Evolutionary conservation across 2,797 vertebrate species (phyloP).

Genomic region (Malurus splendens): DNA sequence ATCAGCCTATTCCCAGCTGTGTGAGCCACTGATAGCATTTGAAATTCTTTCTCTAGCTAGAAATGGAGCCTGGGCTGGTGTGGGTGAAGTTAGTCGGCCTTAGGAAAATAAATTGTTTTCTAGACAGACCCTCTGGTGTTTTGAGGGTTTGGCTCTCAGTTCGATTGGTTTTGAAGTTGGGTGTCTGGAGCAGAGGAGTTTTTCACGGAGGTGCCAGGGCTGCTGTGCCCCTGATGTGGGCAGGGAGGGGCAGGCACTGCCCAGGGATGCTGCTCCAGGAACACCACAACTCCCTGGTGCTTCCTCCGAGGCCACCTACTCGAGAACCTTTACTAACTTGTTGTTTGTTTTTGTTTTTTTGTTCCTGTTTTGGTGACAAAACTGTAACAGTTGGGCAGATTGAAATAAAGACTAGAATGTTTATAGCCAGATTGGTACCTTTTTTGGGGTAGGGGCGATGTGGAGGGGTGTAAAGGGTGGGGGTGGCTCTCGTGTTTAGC

Average conservation of each 20-base stretch:
- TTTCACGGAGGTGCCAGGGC: background rate
- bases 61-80: background rate
- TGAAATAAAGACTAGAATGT: conserved; percentile 61
- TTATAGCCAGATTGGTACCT: conserved; percentile 49
- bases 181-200: background rate
- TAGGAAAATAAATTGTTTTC: background rate
- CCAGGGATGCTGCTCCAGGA: conserved; percentile 3
- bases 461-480: background rate
- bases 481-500: background rate
- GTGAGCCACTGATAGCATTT: background rate
- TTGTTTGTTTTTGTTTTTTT: background rate
- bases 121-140: background rate
- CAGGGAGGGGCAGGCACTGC: background rate
- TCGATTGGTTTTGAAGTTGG: background rate
- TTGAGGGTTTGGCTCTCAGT: background rate
- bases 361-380: background rate
- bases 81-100: background rate
- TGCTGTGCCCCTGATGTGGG: background rate
- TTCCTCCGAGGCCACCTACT: background rate
- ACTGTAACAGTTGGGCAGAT: conserved; percentile 54
- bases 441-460: background rate
- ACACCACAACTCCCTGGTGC: background rate
- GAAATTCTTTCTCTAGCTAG: conserved; percentile 25
- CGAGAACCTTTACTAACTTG: background rate
- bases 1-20: background rate